Percentiles rank a stretch among this genome's conserved stretches.
Conservation (phyloP, 2,888 invertebrate species). For the Liopterus haemorrhoidalis region DNA sequence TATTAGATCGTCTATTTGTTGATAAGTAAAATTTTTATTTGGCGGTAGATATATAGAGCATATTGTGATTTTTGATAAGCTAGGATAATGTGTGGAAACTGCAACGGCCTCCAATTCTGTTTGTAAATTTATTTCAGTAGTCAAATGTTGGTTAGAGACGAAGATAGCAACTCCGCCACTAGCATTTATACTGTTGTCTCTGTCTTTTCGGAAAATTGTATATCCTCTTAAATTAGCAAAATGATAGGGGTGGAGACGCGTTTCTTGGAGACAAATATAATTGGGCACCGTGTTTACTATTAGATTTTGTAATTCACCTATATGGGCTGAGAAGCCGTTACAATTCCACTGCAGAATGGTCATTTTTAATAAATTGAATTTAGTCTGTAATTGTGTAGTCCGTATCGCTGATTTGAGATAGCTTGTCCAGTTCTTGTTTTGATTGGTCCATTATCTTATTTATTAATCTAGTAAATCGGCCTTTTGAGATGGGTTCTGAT, state of each 20-base stretch:
- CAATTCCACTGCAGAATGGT: conserved; percentile 12
- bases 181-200: conserved; percentile 3
- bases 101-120: conserved; percentile 8
- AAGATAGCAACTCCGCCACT: conserved; percentile 9
- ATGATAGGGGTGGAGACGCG: conserved; percentile 1
- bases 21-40: too few relatives aligned
- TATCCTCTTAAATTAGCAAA: conserved; percentile 1
- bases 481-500: too few relatives aligned
- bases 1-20: too few relatives aligned
- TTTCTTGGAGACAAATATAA: conserved; percentile 11
- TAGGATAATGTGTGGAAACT: conserved; percentile 1
- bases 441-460: too few relatives aligned
- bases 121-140: conserved; percentile 8
- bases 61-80: too few relatives aligned
- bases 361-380: too few relatives aligned
- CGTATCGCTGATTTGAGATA: too few relatives aligned
- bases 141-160: conserved; percentile 1
- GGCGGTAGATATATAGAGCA: too few relatives aligned
- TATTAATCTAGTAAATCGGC: too few relatives aligned
- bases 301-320: conserved; percentile 4
- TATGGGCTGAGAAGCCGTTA: conserved; percentile 9
- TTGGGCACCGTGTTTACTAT: conserved; percentile 1
- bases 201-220: conserved; percentile 9
- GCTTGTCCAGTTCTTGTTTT: too few relatives aligned
- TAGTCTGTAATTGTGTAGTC: too few relatives aligned